phyloP scores from a whole-genome alignment of 2,113 vertebrate genomes.

The Peromyscus californicus region DNA sequence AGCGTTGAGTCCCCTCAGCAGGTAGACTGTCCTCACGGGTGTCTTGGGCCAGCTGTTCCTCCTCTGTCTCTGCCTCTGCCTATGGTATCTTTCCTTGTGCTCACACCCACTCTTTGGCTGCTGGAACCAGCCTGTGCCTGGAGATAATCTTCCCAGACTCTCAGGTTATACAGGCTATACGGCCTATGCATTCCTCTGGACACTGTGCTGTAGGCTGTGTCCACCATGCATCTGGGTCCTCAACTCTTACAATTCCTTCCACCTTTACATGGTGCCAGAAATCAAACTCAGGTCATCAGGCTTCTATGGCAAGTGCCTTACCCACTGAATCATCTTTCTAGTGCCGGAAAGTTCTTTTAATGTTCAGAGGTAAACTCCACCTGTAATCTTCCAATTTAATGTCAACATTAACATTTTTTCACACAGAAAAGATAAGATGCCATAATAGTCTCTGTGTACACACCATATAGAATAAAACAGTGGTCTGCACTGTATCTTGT shows the following conservation, averaged over 20 bases:
- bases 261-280: not conserved
- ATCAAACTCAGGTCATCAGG: not conserved
- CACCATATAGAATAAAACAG: slow-evolving; percentile 7
- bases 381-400: not conserved
- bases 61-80: not conserved
- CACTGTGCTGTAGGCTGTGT: not conserved
- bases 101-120: not conserved
- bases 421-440: not conserved
- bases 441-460: not conserved
- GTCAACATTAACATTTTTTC: not conserved
- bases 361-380: not conserved
- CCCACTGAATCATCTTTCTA: not conserved
- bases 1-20: not conserved
- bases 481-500: not conserved
- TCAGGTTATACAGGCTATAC: not conserved
- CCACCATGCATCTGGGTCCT: not conserved
- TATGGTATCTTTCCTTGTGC: not conserved
- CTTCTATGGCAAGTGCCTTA: not conserved
- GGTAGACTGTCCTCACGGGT: not conserved
- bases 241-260: not conserved
- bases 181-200: not conserved
- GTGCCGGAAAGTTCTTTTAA: not conserved
- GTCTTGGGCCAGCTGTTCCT: not conserved
- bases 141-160: not conserved
- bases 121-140: not conserved